Conservation (phyloP, 2,797 vertebrate species). For the Pteropus rufus region DNA sequence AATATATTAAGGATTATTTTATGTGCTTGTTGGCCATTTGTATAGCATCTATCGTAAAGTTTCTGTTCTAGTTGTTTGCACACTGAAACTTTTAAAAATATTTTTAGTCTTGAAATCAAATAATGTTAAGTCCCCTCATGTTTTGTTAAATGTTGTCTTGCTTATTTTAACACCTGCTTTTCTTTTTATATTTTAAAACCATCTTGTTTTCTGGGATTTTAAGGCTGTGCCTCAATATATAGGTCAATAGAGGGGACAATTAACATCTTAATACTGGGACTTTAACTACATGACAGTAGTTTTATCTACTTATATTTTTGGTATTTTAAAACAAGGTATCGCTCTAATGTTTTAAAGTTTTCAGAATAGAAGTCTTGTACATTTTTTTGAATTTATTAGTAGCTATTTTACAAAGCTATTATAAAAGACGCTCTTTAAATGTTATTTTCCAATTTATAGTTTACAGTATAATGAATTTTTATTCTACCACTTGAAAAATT, state of each 20-base stretch:
- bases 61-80: background rate
- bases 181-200: background rate
- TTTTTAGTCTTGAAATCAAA: background rate
- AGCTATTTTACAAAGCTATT: background rate
- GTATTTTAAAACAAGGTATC: background rate
- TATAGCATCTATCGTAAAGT: background rate
- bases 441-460: background rate
- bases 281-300: background rate
- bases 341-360: background rate
- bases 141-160: background rate
- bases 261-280: background rate
- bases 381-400: background rate
- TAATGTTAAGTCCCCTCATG: background rate
- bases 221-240: background rate
- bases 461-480: background rate
- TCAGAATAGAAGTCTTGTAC: background rate
- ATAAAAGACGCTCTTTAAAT: background rate
- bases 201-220: background rate
- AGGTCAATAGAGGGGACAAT: background rate
- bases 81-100: background rate
- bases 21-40: background rate
- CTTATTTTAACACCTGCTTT: background rate
- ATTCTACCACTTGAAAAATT: background rate
- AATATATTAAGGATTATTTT: background rate
- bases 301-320: background rate